These are phyloP conservation scores for Neotragus pygmaeus DNA, from an alignment of 2,113 vertebrate species.

Conservation along the genomic window DNA sequence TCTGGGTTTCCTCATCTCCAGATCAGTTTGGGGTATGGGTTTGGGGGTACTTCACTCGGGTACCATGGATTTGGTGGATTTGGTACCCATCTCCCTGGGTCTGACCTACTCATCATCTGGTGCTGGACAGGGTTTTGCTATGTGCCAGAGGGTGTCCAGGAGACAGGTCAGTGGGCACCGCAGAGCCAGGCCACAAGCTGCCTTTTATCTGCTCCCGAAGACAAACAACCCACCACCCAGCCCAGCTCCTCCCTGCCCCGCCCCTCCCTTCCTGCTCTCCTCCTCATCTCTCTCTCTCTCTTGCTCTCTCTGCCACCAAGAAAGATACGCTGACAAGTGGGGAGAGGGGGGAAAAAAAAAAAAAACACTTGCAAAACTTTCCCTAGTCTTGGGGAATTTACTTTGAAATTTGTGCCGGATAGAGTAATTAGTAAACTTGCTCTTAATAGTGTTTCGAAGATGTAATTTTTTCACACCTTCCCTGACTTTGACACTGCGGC, in stretches of 20 bases:
- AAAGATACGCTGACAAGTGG: slow-evolving; percentile 68
- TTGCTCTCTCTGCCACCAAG: slow-evolving; percentile 36
- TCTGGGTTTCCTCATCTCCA: not conserved
- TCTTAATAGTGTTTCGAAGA: slow-evolving; percentile 81
- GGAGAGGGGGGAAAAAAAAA: slow-evolving; percentile 15
- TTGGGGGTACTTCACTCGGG: rapidly evolving
- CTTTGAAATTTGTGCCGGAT: slow-evolving; percentile 80
- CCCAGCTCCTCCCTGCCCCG: rapidly evolving
- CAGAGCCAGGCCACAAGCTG: rapidly evolving
- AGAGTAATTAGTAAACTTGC: slow-evolving; percentile 86
- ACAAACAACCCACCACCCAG: rapidly evolving
- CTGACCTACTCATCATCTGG: not conserved
- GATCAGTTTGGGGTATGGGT: rapidly evolving
- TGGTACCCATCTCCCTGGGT: rapidly evolving
- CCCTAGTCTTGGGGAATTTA: slow-evolving; percentile 69
- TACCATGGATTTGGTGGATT: rapidly evolving
- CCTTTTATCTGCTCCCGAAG: rapidly evolving
- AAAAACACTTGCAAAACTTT: slow-evolving; percentile 77
- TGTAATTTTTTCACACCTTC: slow-evolving; percentile 85
- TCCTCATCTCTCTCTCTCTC: not conserved
- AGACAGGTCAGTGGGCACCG: rapidly evolving
- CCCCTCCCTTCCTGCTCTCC: not conserved
- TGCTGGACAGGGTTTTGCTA: not conserved
- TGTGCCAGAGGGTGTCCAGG: too few species aligned
- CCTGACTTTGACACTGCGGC: slow-evolving; percentile 86